A percentile compares a stretch with the other conserved stretches of the same genome.
Conservation (phyloP, 2,888 invertebrate species). For the Agrochola litura region DNA sequence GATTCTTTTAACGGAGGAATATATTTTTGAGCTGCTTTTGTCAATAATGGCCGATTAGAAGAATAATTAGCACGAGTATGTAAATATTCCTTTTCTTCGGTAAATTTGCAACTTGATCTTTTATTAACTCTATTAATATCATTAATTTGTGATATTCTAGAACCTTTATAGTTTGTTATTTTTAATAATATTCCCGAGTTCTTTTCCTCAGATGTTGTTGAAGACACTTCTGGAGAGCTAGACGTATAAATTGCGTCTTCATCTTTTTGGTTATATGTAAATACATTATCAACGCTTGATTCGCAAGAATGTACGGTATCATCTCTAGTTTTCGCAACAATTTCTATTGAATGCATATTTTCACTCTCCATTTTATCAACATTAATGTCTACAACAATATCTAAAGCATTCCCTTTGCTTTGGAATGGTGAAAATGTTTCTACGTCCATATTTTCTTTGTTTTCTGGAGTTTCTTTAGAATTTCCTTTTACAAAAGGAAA, state of each 20-base stretch:
- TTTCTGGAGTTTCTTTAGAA: conserved; percentile 62
- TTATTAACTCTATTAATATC: conserved; percentile 69
- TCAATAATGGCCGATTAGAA: conserved; percentile 81
- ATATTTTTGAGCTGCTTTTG: conserved; percentile 89
- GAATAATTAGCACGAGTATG: conserved; percentile 72
- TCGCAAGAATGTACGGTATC: conserved; percentile 76
- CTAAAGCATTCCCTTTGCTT: conserved; percentile 57
- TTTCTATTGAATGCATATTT: conserved; percentile 39
- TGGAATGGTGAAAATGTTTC: conserved; percentile 58
- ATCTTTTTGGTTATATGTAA: conserved; percentile 71
- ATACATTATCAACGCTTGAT: conserved; percentile 76
- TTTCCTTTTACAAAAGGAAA: conserved; percentile 55
- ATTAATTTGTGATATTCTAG: conserved; percentile 82
- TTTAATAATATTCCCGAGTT: conserved; percentile 83
- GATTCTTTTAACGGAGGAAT: conserved; percentile 86
- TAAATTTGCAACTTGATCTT: conserved; percentile 80
- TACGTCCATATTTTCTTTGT: conserved; percentile 72
- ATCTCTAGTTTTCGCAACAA: conserved; percentile 66
- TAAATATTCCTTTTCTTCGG: conserved; percentile 80
- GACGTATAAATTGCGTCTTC: conserved; percentile 71
- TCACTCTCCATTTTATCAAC: conserved; percentile 59
- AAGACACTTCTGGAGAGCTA: conserved; percentile 87
- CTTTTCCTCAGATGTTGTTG: conserved; percentile 87
- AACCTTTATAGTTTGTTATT: conserved; percentile 85
- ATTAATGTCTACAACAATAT: conserved; percentile 59